Conservation (phyloP, 2,113 vertebrate species). For the Capreolus pygargus region DNA sequence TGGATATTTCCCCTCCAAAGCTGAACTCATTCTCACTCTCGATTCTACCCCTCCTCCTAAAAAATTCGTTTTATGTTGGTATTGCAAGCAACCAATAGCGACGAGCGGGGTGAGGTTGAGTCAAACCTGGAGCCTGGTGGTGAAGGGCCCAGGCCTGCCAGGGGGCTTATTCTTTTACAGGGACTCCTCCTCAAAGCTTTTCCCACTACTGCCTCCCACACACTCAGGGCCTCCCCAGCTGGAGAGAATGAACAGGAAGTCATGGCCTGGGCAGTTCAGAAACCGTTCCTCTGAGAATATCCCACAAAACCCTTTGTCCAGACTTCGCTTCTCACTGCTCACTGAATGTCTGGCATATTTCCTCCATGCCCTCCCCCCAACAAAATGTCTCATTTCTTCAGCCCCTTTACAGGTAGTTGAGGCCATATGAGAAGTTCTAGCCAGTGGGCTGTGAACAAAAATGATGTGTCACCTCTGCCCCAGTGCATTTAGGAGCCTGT, state of each 20-base stretch:
- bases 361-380: neutral
- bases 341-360: neutral
- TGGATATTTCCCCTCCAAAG: neutral
- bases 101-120: neutral
- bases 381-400: neutral
- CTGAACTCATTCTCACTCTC: neutral
- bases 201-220: neutral
- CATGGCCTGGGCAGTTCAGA: neutral
- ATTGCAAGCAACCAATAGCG: neutral
- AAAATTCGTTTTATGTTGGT: neutral
- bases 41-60: neutral
- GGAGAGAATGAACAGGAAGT: neutral
- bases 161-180: neutral
- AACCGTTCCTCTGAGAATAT: neutral
- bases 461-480: neutral
- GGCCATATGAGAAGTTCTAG: neutral
- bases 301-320: neutral
- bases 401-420: neutral
- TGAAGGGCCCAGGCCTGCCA: neutral
- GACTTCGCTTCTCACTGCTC: neutral
- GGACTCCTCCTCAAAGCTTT: neutral
- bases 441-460: neutral
- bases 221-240: neutral
- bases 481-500: neutral
- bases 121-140: neutral